These are phyloP conservation scores for Peromyscus aztecus DNA, from an alignment of 2,797 vertebrate species.

Conservation along the genomic window DNA sequence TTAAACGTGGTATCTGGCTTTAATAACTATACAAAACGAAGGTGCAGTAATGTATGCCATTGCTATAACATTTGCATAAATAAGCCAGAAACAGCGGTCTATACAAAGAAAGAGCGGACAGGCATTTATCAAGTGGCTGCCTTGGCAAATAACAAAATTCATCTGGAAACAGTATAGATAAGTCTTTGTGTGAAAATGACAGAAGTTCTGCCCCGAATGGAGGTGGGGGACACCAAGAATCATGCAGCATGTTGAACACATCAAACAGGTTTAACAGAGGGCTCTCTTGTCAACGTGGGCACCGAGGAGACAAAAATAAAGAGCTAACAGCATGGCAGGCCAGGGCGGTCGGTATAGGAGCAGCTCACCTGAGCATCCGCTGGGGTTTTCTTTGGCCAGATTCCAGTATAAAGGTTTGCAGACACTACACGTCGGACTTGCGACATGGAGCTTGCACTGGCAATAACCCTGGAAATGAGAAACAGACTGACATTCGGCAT, in stretches of 20 bases:
- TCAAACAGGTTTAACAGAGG: background rate
- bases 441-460: slow-evolving; percentile 90
- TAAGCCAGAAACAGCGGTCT: background rate
- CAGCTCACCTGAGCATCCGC: slow-evolving; percentile 92
- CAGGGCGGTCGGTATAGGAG: fast-evolving
- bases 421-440: slow-evolving; percentile 91
- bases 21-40: background rate
- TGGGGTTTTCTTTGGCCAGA: slow-evolving; percentile 89
- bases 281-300: background rate
- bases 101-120: background rate
- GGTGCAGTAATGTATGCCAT: background rate
- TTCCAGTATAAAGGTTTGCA: slow-evolving; percentile 97
- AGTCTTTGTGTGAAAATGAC: slow-evolving; percentile 12
- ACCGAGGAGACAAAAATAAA: background rate
- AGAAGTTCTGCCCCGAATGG: slow-evolving; percentile 41
- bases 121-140: slow-evolving; percentile 12
- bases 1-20: slow-evolving; percentile 20
- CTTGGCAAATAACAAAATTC: slow-evolving; percentile 6
- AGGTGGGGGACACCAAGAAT: background rate
- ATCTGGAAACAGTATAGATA: background rate
- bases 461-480: slow-evolving; percentile 90
- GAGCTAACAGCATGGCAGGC: background rate
- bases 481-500: slow-evolving; percentile 23
- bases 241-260: background rate
- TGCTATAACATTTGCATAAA: background rate